These are phyloP conservation scores for Microchrysa polita DNA, from an alignment of 2,888 invertebrate genomes.

Conservation along the genomic window DNA sequence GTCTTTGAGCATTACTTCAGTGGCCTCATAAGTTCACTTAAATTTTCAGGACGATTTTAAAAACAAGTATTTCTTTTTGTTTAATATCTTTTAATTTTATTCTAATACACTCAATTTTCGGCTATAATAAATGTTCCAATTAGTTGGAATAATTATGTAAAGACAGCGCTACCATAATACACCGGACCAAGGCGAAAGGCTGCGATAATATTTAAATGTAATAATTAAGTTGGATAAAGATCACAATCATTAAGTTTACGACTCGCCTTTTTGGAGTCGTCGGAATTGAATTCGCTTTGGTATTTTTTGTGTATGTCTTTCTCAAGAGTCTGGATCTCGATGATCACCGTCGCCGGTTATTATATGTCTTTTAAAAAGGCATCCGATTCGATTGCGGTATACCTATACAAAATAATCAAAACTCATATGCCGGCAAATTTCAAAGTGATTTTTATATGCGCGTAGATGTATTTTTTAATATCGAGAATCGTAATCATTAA, in stretches of 20 bases:
- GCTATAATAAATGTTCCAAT: background rate
- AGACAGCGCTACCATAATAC: slow-evolving; percentile 6
- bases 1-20: no score
- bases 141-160: slow-evolving; percentile 5
- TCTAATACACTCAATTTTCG: background rate
- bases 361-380: background rate
- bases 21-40: no score
- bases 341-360: no score
- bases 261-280: slow-evolving; percentile 31
- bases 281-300: slow-evolving; percentile 24
- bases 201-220: slow-evolving; percentile 31
- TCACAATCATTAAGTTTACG: slow-evolving; percentile 39
- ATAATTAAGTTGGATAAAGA: slow-evolving; percentile 42
- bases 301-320: background rate
- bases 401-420: slow-evolving; percentile 42
- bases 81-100: no score
- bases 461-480: slow-evolving; percentile 23
- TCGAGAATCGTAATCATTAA: slow-evolving; percentile 39
- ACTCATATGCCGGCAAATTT: slow-evolving; percentile 39
- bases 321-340: slow-evolving; percentile 7
- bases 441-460: slow-evolving; percentile 14
- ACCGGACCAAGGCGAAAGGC: background rate
- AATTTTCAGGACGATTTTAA: no score
- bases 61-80: no score
- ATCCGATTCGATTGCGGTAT: slow-evolving; percentile 12